A percentile compares a stretch with the other conserved stretches of the same genome.
Evolutionary conservation across 2,797 vertebrate genomes (phyloP).

Genomic region (Gymnothorax javanicus): DNA sequence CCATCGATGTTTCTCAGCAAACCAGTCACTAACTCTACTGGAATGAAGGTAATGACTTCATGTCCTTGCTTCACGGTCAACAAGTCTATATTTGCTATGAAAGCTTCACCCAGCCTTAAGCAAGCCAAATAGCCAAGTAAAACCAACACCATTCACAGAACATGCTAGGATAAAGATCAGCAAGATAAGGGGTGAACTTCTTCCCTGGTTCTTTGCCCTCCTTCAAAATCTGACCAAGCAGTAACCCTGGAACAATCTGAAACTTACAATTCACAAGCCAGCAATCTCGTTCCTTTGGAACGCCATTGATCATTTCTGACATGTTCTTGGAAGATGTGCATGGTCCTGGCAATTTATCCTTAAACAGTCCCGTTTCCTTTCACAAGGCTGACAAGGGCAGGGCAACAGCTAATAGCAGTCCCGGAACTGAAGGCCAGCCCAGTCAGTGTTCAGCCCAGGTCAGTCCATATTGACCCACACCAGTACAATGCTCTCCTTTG

Average conservation of each 20-base stretch:
- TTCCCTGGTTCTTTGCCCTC: conserved; percentile 48
- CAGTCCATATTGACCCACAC: neutral
- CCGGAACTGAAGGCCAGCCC: neutral
- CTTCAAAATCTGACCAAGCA: conserved; percentile 43
- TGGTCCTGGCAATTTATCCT: conserved; percentile 44
- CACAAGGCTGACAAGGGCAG: conserved; percentile 22
- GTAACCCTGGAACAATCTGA: conserved; percentile 49
- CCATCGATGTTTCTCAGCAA: neutral
- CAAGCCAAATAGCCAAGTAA: neutral
- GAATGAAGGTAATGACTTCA: neutral
- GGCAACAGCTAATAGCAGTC: conserved; percentile 35
- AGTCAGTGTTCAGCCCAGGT: conserved; percentile 21
- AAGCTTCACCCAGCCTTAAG: neutral
- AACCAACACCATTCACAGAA: conserved; percentile 2
- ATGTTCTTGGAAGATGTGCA: conserved; percentile 74
- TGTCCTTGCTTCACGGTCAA: neutral
- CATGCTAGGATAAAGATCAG: neutral
- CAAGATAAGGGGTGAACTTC: conserved; percentile 50
- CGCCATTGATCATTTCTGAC: conserved; percentile 75
- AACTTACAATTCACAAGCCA: conserved; percentile 54
- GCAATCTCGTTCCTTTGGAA: conserved; percentile 60
- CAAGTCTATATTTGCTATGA: neutral
- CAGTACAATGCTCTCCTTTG: neutral
- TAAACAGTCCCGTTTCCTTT: conserved; percentile 36
- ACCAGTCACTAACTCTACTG: neutral